Evolutionary conservation across 2,888 invertebrate genomes (phyloP), one percentile per base, ranked within the genome.

Genomic region (Rambutsinella grinnellia): DNA sequence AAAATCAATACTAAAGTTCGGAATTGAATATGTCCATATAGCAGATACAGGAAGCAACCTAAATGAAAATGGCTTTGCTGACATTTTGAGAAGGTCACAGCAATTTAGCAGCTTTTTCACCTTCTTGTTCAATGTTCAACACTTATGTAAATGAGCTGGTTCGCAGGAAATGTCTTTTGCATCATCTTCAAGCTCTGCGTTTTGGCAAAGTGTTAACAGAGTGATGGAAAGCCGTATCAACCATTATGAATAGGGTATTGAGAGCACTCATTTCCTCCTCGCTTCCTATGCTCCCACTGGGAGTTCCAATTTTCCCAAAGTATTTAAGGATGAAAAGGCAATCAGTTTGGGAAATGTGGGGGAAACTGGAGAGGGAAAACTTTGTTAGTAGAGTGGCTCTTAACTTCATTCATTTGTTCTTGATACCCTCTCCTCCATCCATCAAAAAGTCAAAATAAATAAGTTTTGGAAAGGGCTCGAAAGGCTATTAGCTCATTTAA

Each of bases 181-280:
- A 36, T 5, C 13, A 36, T 36, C 36, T 36, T 36, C 6, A 36
- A 36, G 36, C 6, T 36, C 6, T 8, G 6, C 6, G 5, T 36
- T 5, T 8, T 13, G 5, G 36, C 36, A 36, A 13, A 36, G 36
- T 13, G 36, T 36, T 36, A 13, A 36, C 6, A 5, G 36, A 36
- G 36, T 36, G 36, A 13, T 36, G 36, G 5, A 36, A 36, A 36
- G 36, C 13, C 51, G 51, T 27, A 13, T 26, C 26, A 46, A 17
- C 47, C 49, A 62, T 27, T n/a, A 8, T 60, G 61, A 62, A 17
- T 62, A 49, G 49, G 36, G 17, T 23, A 63, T 63, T 63, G 53
- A 53, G 23, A 63, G 63, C 53, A 36, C 63, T 21, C 23, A 63
- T 63, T 53, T 63, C 63, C 62, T 47, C 28, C 17, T 2, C 60